Evolutionary conservation across 2,797 vertebrate genomes (phyloP), one percentile per base, ranked within the genome.

Genomic region (Tamandua tetradactyla): DNA sequence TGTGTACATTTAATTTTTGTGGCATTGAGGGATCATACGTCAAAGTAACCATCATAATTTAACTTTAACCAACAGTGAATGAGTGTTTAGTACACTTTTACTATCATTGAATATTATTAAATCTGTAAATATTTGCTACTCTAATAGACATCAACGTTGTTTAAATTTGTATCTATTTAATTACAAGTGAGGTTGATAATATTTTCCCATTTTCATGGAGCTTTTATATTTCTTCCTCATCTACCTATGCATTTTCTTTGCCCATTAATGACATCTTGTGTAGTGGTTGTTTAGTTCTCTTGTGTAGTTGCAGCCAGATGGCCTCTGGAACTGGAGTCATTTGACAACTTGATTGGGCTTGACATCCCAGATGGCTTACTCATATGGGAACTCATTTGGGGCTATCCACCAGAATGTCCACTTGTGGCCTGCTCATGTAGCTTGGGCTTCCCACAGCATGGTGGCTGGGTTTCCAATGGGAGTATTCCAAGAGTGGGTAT

Each of bases 101-200:
- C 35, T 81, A 12, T 88, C 55, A 87, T 2, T 62, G 4, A 30
- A 2, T 71, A 76, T 37, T 64, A 69, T 37, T 76, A 64, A 84
- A 35, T 8, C 35, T 95, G 92, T 61, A 83, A 87, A 55, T 86
- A 76, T 57, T 81, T 86, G 47, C 12, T 84, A 68, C 79, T 59
- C 8, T 59, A 42, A 55, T 52, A 7, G 30, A 27, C 52, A 78
- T 61, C 32, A 32, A 62, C 61, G 49, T n/a, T 47, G n/a, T 32
- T 49, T 86, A 79, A n/a, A 32, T 79, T 61, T 86, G 23, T 22
- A 42, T 80, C 86, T 69, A 14, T 79, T 81, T 80, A 86, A 22
- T 78, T 75, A 27, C 37, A 92, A 13, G 8, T 68, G 35, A 68
- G 27, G 44, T 13, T 81, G 62, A 55, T 52, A 23, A 40, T 66